phyloP scores from a whole-genome alignment of 2,888 invertebrate genomes.

The Synergus itoensis region DNA sequence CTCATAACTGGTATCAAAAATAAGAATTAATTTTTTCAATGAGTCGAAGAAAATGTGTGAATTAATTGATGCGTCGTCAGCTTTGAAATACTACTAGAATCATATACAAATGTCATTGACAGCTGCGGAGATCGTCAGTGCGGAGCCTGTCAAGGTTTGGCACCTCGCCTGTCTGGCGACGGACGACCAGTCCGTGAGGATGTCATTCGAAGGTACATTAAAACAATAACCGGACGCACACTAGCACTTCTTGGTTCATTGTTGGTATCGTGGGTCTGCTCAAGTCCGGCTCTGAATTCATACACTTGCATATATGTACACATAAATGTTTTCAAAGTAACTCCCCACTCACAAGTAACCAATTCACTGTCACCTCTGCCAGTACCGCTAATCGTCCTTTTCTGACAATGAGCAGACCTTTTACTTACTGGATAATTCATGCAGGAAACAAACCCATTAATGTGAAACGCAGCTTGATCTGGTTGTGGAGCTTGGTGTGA shows the following conservation, averaged over 20 bases:
- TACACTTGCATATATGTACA: constrained; percentile 22
- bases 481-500: constrained; percentile 61
- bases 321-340: constrained; percentile 17
- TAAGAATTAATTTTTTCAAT: neutral
- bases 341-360: constrained; percentile 13
- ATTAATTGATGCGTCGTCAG: constrained; percentile 33
- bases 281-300: constrained; percentile 7
- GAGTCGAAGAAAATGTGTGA: neutral
- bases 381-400: constrained; percentile 43
- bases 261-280: constrained; percentile 27
- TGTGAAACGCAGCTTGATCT: constrained; percentile 47
- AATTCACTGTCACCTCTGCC: neutral
- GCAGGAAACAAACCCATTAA: constrained; percentile 44
- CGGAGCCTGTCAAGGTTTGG: constrained; percentile 75
- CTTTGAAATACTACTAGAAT: constrained; percentile 64
- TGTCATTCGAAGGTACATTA: constrained; percentile 74
- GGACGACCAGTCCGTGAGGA: constrained; percentile 73
- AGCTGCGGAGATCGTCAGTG: constrained; percentile 75
- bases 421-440: constrained; percentile 40
- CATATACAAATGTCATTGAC: constrained; percentile 73
- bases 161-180: constrained; percentile 74
- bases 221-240: constrained; percentile 59
- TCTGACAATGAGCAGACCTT: constrained; percentile 43
- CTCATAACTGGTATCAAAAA: neutral
- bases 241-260: constrained; percentile 49